phyloP scores from a whole-genome alignment of 2,113 vertebrate species.

The Panthera leo region DNA sequence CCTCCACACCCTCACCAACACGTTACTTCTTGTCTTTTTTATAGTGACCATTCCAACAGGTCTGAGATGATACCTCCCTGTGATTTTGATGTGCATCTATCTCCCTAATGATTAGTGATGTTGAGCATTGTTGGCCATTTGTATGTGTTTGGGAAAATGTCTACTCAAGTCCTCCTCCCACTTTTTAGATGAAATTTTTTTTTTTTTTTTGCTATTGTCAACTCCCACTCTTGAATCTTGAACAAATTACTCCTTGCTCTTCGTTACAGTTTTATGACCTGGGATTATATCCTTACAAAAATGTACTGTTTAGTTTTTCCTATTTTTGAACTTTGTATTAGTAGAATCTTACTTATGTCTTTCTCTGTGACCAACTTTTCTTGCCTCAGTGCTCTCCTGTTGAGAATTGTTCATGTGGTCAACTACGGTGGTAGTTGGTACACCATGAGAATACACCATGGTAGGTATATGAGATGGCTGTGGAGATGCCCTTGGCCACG shows the following conservation, averaged over 20 bases:
- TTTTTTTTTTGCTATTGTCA: background rate
- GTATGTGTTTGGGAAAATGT: background rate
- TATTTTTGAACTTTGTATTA: background rate
- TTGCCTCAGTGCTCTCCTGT: background rate
- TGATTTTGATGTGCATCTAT: background rate
- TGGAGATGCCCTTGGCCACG: background rate
- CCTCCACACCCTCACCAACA: background rate
- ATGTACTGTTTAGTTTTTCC: background rate
- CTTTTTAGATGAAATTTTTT: background rate
- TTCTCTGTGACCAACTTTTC: background rate
- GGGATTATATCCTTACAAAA: background rate
- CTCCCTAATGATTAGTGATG: background rate
- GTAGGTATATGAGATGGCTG: background rate
- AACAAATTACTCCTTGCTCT: background rate
- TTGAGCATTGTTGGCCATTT: background rate
- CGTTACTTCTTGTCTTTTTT: background rate
- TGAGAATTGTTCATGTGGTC: background rate
- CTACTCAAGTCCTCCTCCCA: background rate
- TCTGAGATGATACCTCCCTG: background rate
- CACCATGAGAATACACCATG: rapidly evolving
- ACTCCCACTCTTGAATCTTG: background rate
- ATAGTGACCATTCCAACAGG: background rate
- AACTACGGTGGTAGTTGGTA: background rate
- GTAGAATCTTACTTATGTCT: background rate
- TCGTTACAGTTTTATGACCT: background rate